Evolutionary conservation across 2,797 vertebrate genomes (phyloP).

Genomic region (Intellagama lesueurii): DNA sequence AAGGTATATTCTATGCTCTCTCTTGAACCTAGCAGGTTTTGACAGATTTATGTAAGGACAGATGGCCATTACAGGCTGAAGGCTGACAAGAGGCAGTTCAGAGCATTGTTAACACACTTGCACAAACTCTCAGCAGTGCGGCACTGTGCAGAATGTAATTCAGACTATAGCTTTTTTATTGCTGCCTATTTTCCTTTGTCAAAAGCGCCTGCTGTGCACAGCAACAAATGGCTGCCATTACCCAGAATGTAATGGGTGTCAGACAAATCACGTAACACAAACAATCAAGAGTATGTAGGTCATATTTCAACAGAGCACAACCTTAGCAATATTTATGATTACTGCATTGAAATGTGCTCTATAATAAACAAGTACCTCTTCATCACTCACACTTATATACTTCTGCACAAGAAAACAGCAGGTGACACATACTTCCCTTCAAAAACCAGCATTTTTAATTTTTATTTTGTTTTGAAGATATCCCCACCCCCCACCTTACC

Average conservation of each 20-base stretch:
- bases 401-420: slow-evolving; percentile 84
- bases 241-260: slow-evolving; percentile 87
- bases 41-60: slow-evolving; percentile 96
- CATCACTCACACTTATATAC: slow-evolving; percentile 82
- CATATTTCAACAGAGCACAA: slow-evolving; percentile 86
- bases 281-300: slow-evolving; percentile 87
- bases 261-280: slow-evolving; percentile 87
- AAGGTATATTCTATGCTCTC: slow-evolving; percentile 84
- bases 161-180: slow-evolving; percentile 89
- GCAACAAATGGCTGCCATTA: slow-evolving; percentile 96
- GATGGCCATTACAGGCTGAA: slow-evolving; percentile 95
- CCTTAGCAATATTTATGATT: slow-evolving; percentile 87
- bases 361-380: slow-evolving; percentile 86
- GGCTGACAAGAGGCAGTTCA: slow-evolving; percentile 97
- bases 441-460: slow-evolving; percentile 63
- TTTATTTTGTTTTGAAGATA: background rate
- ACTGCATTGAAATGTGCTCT: slow-evolving; percentile 90
- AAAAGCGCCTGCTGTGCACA: slow-evolving; percentile 87
- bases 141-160: slow-evolving; percentile 84
- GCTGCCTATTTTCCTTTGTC: slow-evolving; percentile 88
- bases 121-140: slow-evolving; percentile 90
- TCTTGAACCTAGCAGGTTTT: slow-evolving; percentile 83
- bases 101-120: slow-evolving; percentile 97
- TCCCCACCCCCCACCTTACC: too few species aligned
- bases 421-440: slow-evolving; percentile 70